phyloP scores from a whole-genome alignment of 2,113 vertebrate genomes.

The Orientallactaga bullata region DNA sequence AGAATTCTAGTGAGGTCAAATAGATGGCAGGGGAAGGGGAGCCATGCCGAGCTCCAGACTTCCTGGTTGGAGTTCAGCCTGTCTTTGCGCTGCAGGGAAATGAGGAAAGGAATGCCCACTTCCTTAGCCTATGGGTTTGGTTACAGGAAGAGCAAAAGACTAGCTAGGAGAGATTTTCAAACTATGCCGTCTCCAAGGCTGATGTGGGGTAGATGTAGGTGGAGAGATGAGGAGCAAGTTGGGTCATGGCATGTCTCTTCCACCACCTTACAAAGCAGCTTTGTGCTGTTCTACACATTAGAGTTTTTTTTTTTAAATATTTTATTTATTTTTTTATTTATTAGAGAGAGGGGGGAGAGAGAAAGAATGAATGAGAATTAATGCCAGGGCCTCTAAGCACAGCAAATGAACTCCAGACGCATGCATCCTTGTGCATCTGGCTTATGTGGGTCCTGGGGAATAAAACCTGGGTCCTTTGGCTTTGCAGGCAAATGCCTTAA shows the following conservation, averaged over 20 bases:
- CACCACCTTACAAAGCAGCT: neutral
- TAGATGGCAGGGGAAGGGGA: neutral
- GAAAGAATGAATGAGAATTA: too few species aligned
- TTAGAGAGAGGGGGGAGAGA: too few species aligned
- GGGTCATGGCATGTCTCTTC: neutral
- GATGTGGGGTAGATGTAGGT: fast-evolving
- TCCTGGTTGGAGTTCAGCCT: neutral
- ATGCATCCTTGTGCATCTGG: too few species aligned
- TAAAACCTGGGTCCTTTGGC: too few species aligned
- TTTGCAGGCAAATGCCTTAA: too few species aligned
- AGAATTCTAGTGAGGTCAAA: neutral
- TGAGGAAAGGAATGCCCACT: neutral
- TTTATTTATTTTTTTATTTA: too few species aligned
- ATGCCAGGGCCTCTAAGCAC: too few species aligned
- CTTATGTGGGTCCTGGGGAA: too few species aligned
- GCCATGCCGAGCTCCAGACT: neutral
- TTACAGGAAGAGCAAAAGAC: neutral
- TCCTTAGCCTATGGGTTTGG: neutral
- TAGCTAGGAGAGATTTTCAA: neutral
- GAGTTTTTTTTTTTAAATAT: too few species aligned
- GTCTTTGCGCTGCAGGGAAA: neutral
- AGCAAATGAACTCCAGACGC: too few species aligned
- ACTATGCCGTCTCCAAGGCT: neutral
- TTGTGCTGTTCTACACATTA: neutral
- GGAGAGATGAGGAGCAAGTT: neutral